Conservation (phyloP, 2,888 invertebrate species). For the Megalurothrips usitatus region DNA sequence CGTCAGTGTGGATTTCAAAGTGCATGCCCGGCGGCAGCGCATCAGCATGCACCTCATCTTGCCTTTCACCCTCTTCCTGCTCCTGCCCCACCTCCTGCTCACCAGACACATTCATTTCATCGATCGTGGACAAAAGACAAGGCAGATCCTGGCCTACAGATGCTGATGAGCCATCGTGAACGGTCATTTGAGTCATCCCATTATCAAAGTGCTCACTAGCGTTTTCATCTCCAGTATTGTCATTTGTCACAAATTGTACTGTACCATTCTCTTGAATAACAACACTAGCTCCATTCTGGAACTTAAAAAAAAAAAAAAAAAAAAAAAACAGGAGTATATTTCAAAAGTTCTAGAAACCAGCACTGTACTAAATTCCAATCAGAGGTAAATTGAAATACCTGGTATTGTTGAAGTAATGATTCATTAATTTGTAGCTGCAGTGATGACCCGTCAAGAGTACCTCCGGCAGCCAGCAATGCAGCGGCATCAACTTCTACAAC, state of each 20-base stretch:
- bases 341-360: background rate
- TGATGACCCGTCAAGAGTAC: background rate
- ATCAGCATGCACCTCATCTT: background rate
- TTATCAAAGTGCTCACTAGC: background rate
- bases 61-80: conserved; percentile 23
- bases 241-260: background rate
- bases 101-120: background rate
- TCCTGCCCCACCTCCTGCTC: conserved; percentile 13
- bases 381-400: background rate
- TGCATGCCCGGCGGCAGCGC: conserved; percentile 31
- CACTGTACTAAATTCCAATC: background rate
- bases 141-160: background rate
- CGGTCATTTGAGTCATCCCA: background rate
- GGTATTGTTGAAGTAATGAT: background rate
- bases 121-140: background rate
- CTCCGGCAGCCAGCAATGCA: background rate
- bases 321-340: background rate
- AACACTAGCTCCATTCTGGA: conserved; percentile 11
- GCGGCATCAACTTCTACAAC: background rate
- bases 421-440: conserved; percentile 4
- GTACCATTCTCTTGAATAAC: conserved; percentile 19
- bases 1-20: conserved; percentile 36
- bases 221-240: background rate
- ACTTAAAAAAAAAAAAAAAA: background rate
- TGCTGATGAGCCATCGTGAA: background rate